Conservation (phyloP, 2,888 invertebrate species). For the Dicranocentrus wangi region DNA sequence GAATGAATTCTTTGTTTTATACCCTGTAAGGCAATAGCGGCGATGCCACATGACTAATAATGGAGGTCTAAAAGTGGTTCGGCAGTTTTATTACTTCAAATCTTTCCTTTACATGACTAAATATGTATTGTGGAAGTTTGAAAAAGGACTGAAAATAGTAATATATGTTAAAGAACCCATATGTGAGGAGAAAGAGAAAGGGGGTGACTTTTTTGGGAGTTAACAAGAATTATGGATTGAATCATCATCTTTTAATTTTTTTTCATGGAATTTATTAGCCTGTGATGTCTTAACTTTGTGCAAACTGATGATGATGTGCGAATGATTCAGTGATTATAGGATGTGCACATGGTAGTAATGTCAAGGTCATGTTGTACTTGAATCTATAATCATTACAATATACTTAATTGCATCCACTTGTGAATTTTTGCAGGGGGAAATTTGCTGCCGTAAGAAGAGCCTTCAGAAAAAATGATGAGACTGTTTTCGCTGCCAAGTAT, state of each 20-base stretch:
- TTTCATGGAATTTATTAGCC: slow-evolving; percentile 6
- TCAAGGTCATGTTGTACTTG: slow-evolving; percentile 19
- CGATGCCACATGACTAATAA: slow-evolving; percentile 14
- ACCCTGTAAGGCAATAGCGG: slow-evolving; percentile 25
- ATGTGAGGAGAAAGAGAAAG: slow-evolving; percentile 40
- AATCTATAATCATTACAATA: background rate
- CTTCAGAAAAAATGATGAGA: slow-evolving; percentile 87
- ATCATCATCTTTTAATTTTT: slow-evolving; percentile 22
- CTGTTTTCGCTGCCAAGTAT: slow-evolving; percentile 97
- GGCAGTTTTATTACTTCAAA: slow-evolving; percentile 48
- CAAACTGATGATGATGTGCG: background rate
- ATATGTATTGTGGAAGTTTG: slow-evolving; percentile 36
- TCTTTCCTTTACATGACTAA: slow-evolving; percentile 39
- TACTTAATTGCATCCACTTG: background rate
- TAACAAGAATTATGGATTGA: slow-evolving; percentile 24
- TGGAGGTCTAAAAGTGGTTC: slow-evolving; percentile 46
- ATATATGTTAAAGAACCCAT: no score
- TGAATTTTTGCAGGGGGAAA: slow-evolving; percentile 87
- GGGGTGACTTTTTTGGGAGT: slow-evolving; percentile 40
- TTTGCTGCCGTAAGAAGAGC: slow-evolving; percentile 96
- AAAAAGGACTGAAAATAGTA: slow-evolving; percentile 43
- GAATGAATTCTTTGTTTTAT: background rate
- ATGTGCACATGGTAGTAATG: background rate
- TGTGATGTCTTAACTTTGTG: background rate
- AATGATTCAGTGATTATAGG: background rate